A percentile compares a stretch with the other conserved stretches of the same genome.
phyloP scores from a whole-genome alignment of 2,797 vertebrate genomes.

The Periparus ater region DNA sequence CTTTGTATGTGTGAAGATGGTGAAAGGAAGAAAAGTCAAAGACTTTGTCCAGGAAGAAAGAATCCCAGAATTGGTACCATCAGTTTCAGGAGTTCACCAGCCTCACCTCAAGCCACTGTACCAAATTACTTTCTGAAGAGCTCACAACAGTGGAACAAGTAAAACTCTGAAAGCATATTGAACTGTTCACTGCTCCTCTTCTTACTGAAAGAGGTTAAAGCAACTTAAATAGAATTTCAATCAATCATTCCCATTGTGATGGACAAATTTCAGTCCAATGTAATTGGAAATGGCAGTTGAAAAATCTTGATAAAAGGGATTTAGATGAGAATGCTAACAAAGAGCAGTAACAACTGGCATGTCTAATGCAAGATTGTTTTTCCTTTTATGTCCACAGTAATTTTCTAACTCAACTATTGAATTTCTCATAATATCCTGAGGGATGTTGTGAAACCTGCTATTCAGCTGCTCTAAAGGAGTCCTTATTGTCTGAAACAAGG shows the following conservation, averaged over 20 bases:
- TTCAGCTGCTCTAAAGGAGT: not conserved
- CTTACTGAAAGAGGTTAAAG: conserved; percentile 1
- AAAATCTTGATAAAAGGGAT: conserved; percentile 1
- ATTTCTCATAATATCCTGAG: conserved; percentile 5
- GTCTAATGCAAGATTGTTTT: not conserved
- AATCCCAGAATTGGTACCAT: not conserved
- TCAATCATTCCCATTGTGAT: not conserved
- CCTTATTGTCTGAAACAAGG: not conserved
- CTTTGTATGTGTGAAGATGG: not conserved
- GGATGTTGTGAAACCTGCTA: not conserved
- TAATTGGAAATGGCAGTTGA: conserved; percentile 13
- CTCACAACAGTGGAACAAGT: not conserved
- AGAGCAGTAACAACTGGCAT: not conserved
- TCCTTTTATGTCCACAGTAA: not conserved
- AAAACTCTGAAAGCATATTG: not conserved
- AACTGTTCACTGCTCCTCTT: not conserved
- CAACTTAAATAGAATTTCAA: conserved; percentile 21
- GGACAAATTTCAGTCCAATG: not conserved
- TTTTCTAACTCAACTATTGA: not conserved
- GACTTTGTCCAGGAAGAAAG: not conserved
- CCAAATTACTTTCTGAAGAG: not conserved
- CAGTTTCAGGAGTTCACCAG: not conserved
- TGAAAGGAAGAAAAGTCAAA: not conserved
- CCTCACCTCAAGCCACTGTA: not conserved
- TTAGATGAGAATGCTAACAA: not conserved